phyloP scores from a whole-genome alignment of 2,797 vertebrate species.

The Danio albolineatus region DNA sequence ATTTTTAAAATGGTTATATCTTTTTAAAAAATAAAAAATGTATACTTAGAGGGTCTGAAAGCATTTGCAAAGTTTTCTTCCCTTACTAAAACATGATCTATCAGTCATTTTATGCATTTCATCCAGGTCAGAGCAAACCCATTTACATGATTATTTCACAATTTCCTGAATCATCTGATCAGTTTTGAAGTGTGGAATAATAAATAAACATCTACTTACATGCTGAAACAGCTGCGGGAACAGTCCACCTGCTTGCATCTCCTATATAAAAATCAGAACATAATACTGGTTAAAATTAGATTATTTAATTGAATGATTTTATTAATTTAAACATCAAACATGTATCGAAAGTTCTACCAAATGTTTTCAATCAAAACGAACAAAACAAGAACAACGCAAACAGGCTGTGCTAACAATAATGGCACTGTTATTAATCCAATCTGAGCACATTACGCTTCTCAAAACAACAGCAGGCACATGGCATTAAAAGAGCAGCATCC shows the following conservation, averaged over 20 bases:
- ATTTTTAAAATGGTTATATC: too few relatives aligned
- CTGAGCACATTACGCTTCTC: background rate
- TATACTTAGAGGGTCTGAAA: too few relatives aligned
- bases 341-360: background rate
- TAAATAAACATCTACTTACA: background rate
- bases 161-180: too few relatives aligned
- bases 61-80: too few relatives aligned
- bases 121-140: too few relatives aligned
- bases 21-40: too few relatives aligned
- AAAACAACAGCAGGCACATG: conserved; percentile 6
- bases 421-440: conserved; percentile 18
- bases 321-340: background rate
- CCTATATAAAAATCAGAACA: background rate
- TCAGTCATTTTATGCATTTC: too few relatives aligned
- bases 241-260: background rate
- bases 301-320: background rate
- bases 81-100: too few relatives aligned
- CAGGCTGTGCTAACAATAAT: background rate
- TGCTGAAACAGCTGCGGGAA: background rate
- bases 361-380: background rate
- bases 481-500: conserved; percentile 15
- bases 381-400: conserved; percentile 20
- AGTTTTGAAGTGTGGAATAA: too few relatives aligned
- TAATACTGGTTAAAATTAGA: background rate
- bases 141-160: too few relatives aligned